Conservation (phyloP, 37 sponge, comb jelly and placozoan genomes). For the Corticium candelabrum region DNA sequence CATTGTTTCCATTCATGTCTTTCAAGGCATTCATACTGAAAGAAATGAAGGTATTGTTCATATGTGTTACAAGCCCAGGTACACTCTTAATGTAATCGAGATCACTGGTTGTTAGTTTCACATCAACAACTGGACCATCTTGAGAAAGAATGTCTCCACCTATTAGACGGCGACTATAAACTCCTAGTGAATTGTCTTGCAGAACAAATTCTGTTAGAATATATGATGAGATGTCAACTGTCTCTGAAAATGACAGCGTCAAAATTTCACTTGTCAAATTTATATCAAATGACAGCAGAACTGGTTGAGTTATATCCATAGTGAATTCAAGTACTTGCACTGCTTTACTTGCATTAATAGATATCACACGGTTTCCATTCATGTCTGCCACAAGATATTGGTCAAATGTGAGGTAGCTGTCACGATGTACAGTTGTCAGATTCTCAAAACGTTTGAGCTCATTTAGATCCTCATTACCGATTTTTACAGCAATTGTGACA, state of each 20-base stretch:
- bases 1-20: constrained; percentile 56
- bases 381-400: constrained; percentile 47
- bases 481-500: constrained; percentile 27
- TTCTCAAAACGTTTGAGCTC: constrained; percentile 66
- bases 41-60: constrained; percentile 42
- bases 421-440: constrained; percentile 42
- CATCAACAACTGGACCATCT: constrained; percentile 47
- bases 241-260: constrained; percentile 65
- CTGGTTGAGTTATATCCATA: constrained; percentile 39
- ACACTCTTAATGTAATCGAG: constrained; percentile 70
- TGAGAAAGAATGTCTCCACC: constrained; percentile 31
- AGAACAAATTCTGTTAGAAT: background rate
- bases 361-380: constrained; percentile 44
- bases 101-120: constrained; percentile 36
- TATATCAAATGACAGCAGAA: constrained; percentile 12
- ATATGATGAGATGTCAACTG: constrained; percentile 19
- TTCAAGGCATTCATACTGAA: constrained; percentile 26
- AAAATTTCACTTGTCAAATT: constrained; percentile 56
- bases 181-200: background rate
- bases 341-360: background rate
- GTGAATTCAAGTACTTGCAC: constrained; percentile 22
- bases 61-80: constrained; percentile 25
- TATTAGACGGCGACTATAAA: background rate
- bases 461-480: constrained; percentile 61
- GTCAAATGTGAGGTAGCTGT: constrained; percentile 61